Percentiles rank a stretch among this genome's conserved stretches.
Evolutionary conservation across 2,888 invertebrate species (phyloP).

Genomic region (Pasiphila rectangulata): DNA sequence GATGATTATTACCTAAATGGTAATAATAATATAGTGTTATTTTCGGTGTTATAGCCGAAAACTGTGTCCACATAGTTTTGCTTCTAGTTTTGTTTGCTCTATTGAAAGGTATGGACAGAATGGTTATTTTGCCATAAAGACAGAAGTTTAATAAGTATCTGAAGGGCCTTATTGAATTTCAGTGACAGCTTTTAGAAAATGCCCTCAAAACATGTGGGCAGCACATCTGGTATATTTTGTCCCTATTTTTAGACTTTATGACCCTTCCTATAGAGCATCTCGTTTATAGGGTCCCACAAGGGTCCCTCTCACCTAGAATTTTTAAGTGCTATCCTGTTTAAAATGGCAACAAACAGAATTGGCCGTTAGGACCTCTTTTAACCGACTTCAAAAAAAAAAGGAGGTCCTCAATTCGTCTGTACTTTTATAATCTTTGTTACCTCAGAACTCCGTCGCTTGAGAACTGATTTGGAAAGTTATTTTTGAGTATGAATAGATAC

Average conservation of each 20-base stretch:
- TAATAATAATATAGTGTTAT: no score
- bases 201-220: background rate
- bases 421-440: no score
- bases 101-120: conserved; percentile 21
- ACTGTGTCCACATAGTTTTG: no score
- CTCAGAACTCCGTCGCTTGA: no score
- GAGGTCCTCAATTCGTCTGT: background rate
- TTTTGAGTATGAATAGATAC: no score
- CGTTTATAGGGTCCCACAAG: background rate
- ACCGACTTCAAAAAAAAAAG: no score
- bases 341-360: background rate
- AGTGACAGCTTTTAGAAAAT: conserved; percentile 5
- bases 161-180: conserved; percentile 12
- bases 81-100: conserved; percentile 14
- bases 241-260: conserved; percentile 10
- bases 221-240: conserved; percentile 2
- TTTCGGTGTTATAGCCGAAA: no score
- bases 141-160: conserved; percentile 12
- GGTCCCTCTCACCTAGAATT: no score
- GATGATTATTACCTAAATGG: no score
- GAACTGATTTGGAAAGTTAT: no score
- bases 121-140: conserved; percentile 1
- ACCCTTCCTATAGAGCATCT: background rate
- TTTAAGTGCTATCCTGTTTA: background rate
- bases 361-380: background rate